These are phyloP conservation scores for Oxyteleia sp. DNA, from an alignment of 2,888 invertebrate genomes.

Conservation along the genomic window DNA sequence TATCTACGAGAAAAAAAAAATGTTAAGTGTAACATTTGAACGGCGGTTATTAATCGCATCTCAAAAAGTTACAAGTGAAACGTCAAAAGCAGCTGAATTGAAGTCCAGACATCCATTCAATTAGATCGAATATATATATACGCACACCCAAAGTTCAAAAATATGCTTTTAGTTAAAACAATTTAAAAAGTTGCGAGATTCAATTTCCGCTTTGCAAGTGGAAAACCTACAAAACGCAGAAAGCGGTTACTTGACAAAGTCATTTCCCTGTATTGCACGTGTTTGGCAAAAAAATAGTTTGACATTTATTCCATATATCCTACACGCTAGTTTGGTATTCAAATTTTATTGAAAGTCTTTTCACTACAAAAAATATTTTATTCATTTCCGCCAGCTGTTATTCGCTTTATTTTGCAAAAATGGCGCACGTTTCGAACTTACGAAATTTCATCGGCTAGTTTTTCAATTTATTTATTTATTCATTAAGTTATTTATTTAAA, in stretches of 20 bases:
- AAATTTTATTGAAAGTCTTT: no score
- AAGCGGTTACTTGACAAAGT: constrained; percentile 54
- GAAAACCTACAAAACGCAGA: constrained; percentile 11
- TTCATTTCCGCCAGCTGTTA: no score
- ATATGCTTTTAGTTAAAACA: constrained; percentile 42
- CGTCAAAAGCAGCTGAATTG: constrained; percentile 52
- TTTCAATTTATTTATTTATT: no score
- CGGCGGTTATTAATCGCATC: constrained; percentile 40
- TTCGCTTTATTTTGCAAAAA: no score
- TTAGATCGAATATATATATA: constrained; percentile 39
- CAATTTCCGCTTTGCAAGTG: constrained; percentile 29
- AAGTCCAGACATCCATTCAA: constrained; percentile 50
- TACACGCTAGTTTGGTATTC: constrained; percentile 60
- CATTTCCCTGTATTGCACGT: constrained; percentile 37
- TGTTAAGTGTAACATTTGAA: constrained; percentile 20
- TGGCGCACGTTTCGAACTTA: no score
- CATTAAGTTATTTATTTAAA: no score
- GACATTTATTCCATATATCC: constrained; percentile 54
- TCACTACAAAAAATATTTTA: no score
- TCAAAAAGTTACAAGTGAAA: constrained; percentile 55
- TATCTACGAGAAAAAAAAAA: constrained; percentile 13
- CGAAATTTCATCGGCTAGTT: no score
- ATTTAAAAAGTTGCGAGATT: constrained; percentile 47
- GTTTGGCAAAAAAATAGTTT: constrained; percentile 36
- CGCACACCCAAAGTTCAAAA: constrained; percentile 25